Percentiles rank a stretch among this genome's conserved stretches.
Conservation (phyloP, 2,888 invertebrate species). For the Leptura quadrifasciata region DNA sequence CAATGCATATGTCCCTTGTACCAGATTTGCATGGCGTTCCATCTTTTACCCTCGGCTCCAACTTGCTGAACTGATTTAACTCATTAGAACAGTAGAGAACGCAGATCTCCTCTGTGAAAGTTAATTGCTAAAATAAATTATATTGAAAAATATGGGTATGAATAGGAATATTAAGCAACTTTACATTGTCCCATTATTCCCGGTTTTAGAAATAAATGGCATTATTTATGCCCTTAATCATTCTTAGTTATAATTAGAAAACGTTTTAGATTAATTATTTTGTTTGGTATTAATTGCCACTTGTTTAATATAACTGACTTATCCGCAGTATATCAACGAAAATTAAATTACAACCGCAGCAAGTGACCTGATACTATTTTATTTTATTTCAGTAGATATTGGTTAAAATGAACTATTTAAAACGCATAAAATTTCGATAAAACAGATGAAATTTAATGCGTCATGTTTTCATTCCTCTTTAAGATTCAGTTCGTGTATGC, state of each 20-base stretch:
- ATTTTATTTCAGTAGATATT: background rate
- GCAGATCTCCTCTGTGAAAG: conserved; percentile 75
- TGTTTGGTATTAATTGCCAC: background rate
- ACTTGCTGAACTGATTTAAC: conserved; percentile 76
- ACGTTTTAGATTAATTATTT: background rate
- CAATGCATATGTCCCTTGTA: conserved; percentile 80
- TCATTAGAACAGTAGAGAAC: conserved; percentile 80
- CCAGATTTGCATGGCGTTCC: conserved; percentile 80
- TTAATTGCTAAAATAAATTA: conserved; percentile 31
- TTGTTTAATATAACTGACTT: background rate
- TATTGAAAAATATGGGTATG: conserved; percentile 11
- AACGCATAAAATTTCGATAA: too few relatives aligned
- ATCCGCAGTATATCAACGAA: background rate
- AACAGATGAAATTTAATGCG: too few relatives aligned
- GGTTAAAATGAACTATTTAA: too few relatives aligned
- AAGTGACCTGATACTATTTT: background rate
- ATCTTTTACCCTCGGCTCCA: conserved; percentile 78
- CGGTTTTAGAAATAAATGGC: conserved; percentile 1
- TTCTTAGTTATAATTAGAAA: conserved; percentile 1
- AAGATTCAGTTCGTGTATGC: too few relatives aligned
- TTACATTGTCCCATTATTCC: background rate
- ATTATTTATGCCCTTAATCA: conserved; percentile 1
- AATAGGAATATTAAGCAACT: conserved; percentile 16
- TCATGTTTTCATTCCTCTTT: too few relatives aligned
- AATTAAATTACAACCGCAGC: background rate